Percentiles rank a stretch among this genome's conserved stretches.
Conservation (phyloP, 2,888 invertebrate species). For the Amphipoea lucens region DNA sequence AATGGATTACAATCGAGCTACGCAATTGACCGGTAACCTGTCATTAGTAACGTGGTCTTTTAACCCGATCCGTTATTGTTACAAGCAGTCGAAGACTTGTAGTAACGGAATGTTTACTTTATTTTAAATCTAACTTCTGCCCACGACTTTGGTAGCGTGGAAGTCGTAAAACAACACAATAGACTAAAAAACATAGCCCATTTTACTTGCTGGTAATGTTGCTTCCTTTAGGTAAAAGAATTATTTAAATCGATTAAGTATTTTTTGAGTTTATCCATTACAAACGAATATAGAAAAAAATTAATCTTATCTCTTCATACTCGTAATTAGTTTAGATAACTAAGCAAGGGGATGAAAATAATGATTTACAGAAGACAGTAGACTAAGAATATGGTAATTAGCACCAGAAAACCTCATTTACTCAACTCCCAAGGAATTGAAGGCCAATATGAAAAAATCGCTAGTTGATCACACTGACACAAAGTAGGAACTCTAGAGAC, state of each 20-base stretch:
- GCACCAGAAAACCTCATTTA: background rate
- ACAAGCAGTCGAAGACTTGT: background rate
- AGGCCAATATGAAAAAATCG: conserved; percentile 17
- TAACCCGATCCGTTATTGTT: conserved; percentile 30
- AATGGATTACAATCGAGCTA: conserved; percentile 47
- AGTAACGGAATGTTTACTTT: background rate
- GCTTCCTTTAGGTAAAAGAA: background rate
- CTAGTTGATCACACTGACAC: conserved; percentile 2
- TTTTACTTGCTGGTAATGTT: background rate
- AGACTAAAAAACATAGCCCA: too few relatives aligned
- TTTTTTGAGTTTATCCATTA: background rate
- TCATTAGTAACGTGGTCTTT: conserved; percentile 39
- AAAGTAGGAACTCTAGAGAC: conserved; percentile 42
- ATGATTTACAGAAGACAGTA: background rate
- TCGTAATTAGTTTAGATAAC: background rate
- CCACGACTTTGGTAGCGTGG: too few relatives aligned
- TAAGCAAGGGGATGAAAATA: background rate
- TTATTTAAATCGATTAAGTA: too few relatives aligned
- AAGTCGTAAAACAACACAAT: too few relatives aligned
- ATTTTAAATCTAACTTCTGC: too few relatives aligned
- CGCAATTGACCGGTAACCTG: conserved; percentile 34
- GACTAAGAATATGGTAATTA: background rate
- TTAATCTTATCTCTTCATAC: background rate
- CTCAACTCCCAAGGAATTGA: conserved; percentile 5
- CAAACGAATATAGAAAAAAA: background rate